Base-by-base conservation (phyloP, 2,888 invertebrate genomes). In the Bellardia bayeri region DNA sequence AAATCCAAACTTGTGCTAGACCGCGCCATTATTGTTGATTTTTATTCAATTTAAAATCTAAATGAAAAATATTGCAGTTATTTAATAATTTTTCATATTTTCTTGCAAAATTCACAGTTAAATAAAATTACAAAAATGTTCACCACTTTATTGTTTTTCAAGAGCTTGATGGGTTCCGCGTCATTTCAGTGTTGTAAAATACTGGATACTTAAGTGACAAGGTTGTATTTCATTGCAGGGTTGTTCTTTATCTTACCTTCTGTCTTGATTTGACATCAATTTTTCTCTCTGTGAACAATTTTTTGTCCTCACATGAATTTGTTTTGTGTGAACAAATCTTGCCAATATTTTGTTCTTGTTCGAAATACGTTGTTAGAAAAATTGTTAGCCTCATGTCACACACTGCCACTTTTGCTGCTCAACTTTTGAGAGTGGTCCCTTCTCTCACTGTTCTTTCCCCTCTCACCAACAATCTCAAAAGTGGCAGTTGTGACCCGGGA, bases 1-100 rank as follows among this genome's bases (percentile, higher is more conserved):
- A 89, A 82, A 16, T 90, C 88, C 8, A 88, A 54, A 40, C 83
- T 88, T 8, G 63, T 61, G 16, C 75, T 79, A 4, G 81, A 40
- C 4, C 42, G 58, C 11, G 84, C 45, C 89, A 83, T 83, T 68
- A 49, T 81, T 37, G 37, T 30, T 68, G 54, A 37, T 6, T 37
- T 40, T 74, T 56, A 23, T 63, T 63, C n/a, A 37, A 37, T 33
- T 63, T 6, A 37, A n/a, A 51, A 69, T 51, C 51, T 69, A 33
- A 0, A 33, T n/a, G 3, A 51, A n/a, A 69, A 69, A 37, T 69
- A 11, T 45, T 49, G 1, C 3, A 14, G 8, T n/a, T 14, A 51
- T n/a, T n/a, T 37, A 69, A 69, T 33, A 63, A 51, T 37, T 33
- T n/a, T 51, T 33, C n/a, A 69, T 30, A 49, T 51, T 16, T n/a